A percentile compares a stretch with the other conserved stretches of the same genome.
phyloP scores from a whole-genome alignment of 2,113 vertebrate genomes.

The Illadopsis cleaveri region DNA sequence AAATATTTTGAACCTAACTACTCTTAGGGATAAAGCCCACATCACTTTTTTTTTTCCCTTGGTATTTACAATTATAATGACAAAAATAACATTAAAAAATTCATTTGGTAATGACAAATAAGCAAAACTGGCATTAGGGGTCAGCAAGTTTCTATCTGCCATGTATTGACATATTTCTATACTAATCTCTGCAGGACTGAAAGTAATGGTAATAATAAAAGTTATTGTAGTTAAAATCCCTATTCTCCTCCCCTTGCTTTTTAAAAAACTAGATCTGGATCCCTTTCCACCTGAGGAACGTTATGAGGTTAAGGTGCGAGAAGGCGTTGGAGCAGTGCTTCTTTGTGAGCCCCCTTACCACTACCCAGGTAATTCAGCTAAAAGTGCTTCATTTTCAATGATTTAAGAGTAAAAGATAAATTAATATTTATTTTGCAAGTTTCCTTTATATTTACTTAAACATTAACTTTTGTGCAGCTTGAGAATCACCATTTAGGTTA shows the following conservation, averaged over 20 bases:
- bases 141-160: neutral
- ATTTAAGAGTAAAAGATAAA: neutral
- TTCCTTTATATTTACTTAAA: neutral
- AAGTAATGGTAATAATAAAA: neutral
- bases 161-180: neutral
- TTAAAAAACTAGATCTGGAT: conserved; percentile 83
- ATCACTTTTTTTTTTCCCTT: neutral
- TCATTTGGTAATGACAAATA: neutral
- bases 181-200: neutral
- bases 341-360: conserved; percentile 91
- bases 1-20: neutral
- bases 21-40: neutral
- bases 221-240: neutral
- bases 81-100: neutral
- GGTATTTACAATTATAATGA: neutral
- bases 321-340: conserved; percentile 91
- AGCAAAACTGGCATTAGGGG: neutral
- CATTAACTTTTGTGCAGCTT: neutral
- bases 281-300: conserved; percentile 93
- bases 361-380: conserved; percentile 84
- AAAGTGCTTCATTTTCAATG: neutral
- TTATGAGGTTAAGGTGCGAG: conserved; percentile 85
- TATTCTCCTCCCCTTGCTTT: neutral
- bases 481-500: neutral
- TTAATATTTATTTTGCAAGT: neutral